These are phyloP conservation scores for Cercopithecus neglectus DNA, from an alignment of 2,797 vertebrate species.

Conservation along the genomic window DNA sequence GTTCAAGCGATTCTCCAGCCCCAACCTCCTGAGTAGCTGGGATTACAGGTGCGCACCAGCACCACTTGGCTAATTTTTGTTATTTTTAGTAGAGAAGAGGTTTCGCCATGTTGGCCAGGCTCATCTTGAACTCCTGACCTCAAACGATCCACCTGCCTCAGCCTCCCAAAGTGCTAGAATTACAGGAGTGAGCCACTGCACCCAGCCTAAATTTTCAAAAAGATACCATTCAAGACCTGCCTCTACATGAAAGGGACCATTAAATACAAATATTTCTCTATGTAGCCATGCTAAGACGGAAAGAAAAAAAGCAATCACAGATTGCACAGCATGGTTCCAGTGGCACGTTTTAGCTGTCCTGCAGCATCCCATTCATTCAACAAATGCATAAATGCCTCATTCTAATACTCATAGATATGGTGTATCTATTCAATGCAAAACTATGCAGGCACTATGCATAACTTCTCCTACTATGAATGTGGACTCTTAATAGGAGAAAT, in stretches of 20 bases:
- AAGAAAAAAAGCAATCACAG: background rate
- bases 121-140: background rate
- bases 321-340: background rate
- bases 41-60: background rate
- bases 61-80: background rate
- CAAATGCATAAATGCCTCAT: background rate
- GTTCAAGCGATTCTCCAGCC: background rate
- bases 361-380: conserved; percentile 23
- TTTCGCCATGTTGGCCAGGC: background rate
- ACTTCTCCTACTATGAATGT: too few species aligned
- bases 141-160: background rate
- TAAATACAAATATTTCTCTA: background rate
- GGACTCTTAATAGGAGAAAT: background rate
- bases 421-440: background rate
- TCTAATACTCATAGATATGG: background rate
- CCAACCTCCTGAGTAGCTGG: background rate
- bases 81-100: background rate
- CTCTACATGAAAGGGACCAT: background rate
- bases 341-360: background rate
- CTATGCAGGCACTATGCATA: background rate
- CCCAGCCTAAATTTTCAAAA: background rate
- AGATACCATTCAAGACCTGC: background rate
- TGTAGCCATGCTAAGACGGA: background rate
- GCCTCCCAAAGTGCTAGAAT: background rate
- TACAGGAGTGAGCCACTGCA: background rate